These are phyloP conservation scores for Orussus abietinus DNA, from an alignment of 1,140 invertebrate genomes.

Conservation along the genomic window DNA sequence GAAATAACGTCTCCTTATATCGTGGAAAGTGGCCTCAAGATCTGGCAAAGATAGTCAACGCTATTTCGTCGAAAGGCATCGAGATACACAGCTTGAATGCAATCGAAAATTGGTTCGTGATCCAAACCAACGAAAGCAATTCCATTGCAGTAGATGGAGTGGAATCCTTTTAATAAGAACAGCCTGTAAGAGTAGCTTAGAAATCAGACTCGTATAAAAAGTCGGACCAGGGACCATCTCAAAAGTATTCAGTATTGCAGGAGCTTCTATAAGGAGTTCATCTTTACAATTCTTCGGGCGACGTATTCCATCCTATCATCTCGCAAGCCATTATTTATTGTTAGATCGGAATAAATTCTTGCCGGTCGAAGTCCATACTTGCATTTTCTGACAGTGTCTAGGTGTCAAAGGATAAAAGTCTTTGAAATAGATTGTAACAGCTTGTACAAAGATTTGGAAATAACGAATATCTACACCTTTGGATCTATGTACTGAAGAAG, in stretches of 20 bases:
- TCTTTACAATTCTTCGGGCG: background rate
- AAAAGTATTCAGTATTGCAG: background rate
- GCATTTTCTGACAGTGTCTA: no score
- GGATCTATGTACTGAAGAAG: background rate
- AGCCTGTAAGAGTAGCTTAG: background rate
- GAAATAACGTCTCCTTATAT: constrained; percentile 39
- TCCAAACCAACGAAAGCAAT: constrained; percentile 36
- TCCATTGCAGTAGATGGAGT: constrained; percentile 29
- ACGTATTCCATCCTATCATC: background rate
- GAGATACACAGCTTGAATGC: constrained; percentile 33
- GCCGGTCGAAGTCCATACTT: no score
- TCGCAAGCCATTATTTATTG: background rate
- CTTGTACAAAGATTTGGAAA: background rate
- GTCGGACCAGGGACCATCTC: background rate
- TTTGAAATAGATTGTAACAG: background rate
- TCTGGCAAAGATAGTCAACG: constrained; percentile 33
- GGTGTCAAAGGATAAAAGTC: no score
- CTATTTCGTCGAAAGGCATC: constrained; percentile 23
- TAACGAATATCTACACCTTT: background rate
- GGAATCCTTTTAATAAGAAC: constrained; percentile 29
- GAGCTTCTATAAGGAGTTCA: background rate
- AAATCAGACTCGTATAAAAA: background rate
- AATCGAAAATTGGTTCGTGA: constrained; percentile 33
- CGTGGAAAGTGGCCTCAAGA: constrained; percentile 27
- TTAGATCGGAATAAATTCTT: background rate